phyloP scores from a whole-genome alignment of 2,888 invertebrate species.

The Apodemia zela region DNA sequence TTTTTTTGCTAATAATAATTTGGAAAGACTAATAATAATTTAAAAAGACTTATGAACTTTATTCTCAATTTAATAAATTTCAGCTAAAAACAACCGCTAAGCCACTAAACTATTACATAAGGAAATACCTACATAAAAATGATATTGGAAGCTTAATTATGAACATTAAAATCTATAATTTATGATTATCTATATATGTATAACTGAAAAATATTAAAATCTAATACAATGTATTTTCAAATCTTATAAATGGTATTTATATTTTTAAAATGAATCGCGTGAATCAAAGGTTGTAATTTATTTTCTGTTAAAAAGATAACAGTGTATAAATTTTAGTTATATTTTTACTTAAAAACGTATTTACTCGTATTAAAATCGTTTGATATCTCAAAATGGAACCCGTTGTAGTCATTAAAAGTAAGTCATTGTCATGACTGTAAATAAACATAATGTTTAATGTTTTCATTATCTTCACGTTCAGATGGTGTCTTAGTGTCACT shows the following conservation, averaged over 20 bases:
- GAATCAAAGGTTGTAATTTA: background rate
- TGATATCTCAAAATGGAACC: background rate
- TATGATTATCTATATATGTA: background rate
- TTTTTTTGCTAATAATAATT: too few relatives aligned
- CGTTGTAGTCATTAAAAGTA: conserved; percentile 31
- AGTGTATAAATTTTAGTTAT: background rate
- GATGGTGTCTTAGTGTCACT: conserved; percentile 62
- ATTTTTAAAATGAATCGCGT: background rate
- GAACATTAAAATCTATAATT: conserved; percentile 1
- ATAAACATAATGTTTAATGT: conserved; percentile 46
- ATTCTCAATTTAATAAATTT: background rate
- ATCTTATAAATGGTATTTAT: background rate
- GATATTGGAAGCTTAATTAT: too few relatives aligned
- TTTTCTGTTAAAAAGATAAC: background rate
- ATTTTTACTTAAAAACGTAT: background rate
- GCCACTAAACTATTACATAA: too few relatives aligned
- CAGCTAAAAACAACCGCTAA: too few relatives aligned
- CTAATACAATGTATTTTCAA: background rate
- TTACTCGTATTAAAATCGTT: background rate
- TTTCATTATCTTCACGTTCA: conserved; percentile 37
- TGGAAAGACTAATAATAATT: too few relatives aligned
- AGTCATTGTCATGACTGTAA: conserved; percentile 55
- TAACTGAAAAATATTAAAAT: background rate
- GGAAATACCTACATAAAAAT: too few relatives aligned
- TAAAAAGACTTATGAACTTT: background rate